These are phyloP conservation scores for Echinops telfairi DNA, from an alignment of 2,113 vertebrate species.

Conservation along the genomic window DNA sequence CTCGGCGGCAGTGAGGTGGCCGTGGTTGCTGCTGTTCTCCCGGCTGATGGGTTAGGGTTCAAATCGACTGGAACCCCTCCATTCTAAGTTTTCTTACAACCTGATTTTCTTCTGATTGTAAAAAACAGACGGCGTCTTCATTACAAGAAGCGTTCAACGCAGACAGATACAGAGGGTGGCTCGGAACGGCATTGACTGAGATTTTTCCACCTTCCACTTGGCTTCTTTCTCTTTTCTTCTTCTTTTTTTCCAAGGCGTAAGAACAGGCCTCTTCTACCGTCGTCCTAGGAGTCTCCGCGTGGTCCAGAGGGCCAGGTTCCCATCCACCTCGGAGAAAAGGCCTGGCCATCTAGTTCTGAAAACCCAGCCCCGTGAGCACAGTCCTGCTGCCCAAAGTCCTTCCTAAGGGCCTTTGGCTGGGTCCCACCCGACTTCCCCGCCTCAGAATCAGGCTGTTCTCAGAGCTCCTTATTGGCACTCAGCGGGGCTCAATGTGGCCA, in stretches of 20 bases:
- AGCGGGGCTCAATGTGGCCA: background rate
- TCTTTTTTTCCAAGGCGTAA: background rate
- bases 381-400: no score
- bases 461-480: background rate
- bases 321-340: background rate
- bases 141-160: background rate
- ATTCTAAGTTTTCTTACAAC: background rate
- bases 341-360: background rate
- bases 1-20: no score
- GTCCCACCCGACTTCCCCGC: background rate
- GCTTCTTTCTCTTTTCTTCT: background rate
- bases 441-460: background rate
- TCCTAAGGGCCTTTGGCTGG: background rate
- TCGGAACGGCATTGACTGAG: background rate
- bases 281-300: background rate
- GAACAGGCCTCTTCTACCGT: background rate
- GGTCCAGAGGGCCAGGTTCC: background rate
- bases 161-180: background rate
- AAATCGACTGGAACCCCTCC: background rate
- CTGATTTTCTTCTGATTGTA: constrained; percentile 36
- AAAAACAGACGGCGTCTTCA: background rate
- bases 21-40: background rate
- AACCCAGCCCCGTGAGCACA: background rate
- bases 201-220: background rate
- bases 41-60: background rate